These are phyloP conservation scores for Margaritifera margaritifera DNA, from an alignment of 2,888 invertebrate genomes.

Conservation along the genomic window DNA sequence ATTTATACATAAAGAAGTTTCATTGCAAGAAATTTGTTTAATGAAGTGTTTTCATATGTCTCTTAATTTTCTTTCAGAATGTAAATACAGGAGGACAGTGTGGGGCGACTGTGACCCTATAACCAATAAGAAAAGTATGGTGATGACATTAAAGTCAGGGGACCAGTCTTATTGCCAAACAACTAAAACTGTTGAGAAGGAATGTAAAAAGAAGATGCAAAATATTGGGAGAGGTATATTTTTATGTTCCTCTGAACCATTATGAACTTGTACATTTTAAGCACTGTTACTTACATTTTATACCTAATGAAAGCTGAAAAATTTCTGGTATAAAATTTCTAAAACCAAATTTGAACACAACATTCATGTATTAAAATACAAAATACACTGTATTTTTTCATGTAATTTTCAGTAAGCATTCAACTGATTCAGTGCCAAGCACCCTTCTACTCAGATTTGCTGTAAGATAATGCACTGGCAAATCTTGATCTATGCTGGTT, in stretches of 20 bases:
- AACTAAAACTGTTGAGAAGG: slow-evolving; percentile 44
- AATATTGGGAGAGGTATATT: slow-evolving; percentile 40
- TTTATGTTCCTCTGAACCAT: background rate
- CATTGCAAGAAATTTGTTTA: background rate
- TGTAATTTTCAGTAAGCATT: too few relatives aligned
- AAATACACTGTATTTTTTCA: too few relatives aligned
- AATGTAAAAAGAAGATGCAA: slow-evolving; percentile 42
- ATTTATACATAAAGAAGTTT: background rate
- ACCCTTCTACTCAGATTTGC: too few relatives aligned
- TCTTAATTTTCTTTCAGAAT: slow-evolving; percentile 38
- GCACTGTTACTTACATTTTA: too few relatives aligned
- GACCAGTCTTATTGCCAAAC: slow-evolving; percentile 45
- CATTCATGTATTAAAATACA: too few relatives aligned
- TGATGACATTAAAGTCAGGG: slow-evolving; percentile 51
- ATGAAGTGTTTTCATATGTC: background rate
- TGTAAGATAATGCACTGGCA: too few relatives aligned
- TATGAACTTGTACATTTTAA: too few relatives aligned
- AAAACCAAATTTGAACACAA: too few relatives aligned
- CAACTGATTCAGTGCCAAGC: too few relatives aligned
- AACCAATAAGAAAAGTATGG: slow-evolving; percentile 48
- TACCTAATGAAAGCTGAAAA: too few relatives aligned
- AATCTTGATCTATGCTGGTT: too few relatives aligned
- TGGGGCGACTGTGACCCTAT: slow-evolving; percentile 59
- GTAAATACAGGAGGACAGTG: slow-evolving; percentile 56
- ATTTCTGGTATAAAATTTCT: too few relatives aligned